A percentile compares a stretch with the other conserved stretches of the same genome.
These are phyloP conservation scores for Cardinalis cardinalis DNA, from an alignment of 2,113 vertebrate genomes.

Conservation along the genomic window DNA sequence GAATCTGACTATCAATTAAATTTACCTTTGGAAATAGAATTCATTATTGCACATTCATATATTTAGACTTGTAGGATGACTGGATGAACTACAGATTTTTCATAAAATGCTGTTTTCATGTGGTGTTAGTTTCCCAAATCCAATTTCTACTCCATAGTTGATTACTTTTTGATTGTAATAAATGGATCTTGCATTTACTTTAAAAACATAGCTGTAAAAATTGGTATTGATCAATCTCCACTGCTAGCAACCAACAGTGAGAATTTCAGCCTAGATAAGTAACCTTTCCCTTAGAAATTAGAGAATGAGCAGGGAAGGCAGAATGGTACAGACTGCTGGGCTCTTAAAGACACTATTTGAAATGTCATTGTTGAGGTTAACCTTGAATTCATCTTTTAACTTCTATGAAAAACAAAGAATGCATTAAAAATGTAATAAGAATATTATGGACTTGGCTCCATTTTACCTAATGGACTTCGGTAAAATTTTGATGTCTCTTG, in stretches of 20 bases:
- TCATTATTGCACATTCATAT: neutral
- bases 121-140: neutral
- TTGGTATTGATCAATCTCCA: neutral
- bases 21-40: neutral
- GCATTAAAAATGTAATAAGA: neutral
- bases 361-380: neutral
- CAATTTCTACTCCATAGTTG: neutral
- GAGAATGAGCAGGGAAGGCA: fast-evolving
- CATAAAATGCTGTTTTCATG: neutral
- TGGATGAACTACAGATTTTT: neutral
- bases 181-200: neutral
- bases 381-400: neutral
- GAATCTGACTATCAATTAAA: neutral
- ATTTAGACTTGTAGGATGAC: neutral
- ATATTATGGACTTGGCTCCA: neutral
- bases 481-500: neutral
- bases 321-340: neutral
- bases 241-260: neutral
- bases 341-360: neutral
- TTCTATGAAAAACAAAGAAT: neutral
- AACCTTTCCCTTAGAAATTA: neutral
- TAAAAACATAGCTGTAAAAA: neutral
- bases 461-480: neutral
- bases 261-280: neutral
- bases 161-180: neutral